Evolutionary conservation across 2,888 invertebrate genomes (phyloP).

Genomic region (Danaus chrysippus): DNA sequence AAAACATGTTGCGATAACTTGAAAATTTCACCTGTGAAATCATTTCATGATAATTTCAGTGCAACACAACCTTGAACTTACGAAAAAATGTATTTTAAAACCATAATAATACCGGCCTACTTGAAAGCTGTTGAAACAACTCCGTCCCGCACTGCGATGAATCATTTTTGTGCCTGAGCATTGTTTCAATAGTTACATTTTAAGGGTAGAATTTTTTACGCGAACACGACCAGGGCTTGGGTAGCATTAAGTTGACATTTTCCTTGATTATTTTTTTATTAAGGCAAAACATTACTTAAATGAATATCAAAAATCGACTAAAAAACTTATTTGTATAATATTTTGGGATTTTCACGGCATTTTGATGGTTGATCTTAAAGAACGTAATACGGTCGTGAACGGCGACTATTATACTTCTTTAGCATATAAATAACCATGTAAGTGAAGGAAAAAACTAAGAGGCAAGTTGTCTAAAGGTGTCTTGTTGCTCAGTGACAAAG

Average conservation of each 20-base stretch:
- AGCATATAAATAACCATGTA: too few relatives aligned
- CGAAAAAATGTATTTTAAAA: slow-evolving; percentile 18
- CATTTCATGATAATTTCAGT: slow-evolving; percentile 8
- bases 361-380: too few relatives aligned
- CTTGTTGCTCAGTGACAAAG: too few relatives aligned
- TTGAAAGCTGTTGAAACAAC: slow-evolving; percentile 27
- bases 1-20: neutral
- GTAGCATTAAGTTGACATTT: neutral
- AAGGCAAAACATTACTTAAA: neutral
- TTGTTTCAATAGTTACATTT: neutral
- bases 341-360: too few relatives aligned
- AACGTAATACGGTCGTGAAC: too few relatives aligned
- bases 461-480: too few relatives aligned
- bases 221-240: neutral
- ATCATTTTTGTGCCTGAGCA: slow-evolving; percentile 26
- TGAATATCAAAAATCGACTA: neutral
- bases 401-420: too few relatives aligned
- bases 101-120: slow-evolving; percentile 22
- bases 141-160: slow-evolving; percentile 35
- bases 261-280: slow-evolving; percentile 1
- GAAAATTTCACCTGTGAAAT: neutral
- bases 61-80: slow-evolving; percentile 25
- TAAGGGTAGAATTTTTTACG: neutral
- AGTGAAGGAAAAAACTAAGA: too few relatives aligned
- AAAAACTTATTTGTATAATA: too few relatives aligned